These are phyloP conservation scores for Chionoecetes opilio DNA, from an alignment of 1,140 invertebrate genomes.

Conservation along the genomic window DNA sequence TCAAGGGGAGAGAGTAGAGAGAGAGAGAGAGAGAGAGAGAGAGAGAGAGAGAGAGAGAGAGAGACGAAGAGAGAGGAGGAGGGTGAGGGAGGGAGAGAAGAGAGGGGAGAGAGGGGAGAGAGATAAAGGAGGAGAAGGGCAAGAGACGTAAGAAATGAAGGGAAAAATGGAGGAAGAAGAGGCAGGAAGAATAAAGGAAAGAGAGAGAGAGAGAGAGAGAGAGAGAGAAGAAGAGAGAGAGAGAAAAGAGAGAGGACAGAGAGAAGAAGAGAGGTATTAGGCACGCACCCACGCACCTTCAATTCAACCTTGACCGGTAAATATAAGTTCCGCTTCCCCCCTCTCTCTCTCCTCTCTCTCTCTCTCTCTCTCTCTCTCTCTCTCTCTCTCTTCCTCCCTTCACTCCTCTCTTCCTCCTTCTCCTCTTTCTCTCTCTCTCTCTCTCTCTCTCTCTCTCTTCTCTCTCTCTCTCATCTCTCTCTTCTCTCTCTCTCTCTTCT, in stretches of 20 bases:
- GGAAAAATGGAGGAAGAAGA: background rate
- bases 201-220: background rate
- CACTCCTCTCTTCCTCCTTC: no score
- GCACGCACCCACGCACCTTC: conserved; percentile 25
- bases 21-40: background rate
- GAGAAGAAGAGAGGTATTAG: background rate
- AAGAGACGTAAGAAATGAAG: background rate
- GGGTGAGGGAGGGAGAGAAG: background rate
- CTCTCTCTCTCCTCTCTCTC: conserved; percentile 31
- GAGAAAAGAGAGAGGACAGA: background rate
- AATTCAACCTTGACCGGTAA: conserved; percentile 32
- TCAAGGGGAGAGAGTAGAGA: background rate
- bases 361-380: conserved; percentile 47
- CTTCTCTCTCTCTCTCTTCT: background rate
- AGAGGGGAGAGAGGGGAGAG: background rate
- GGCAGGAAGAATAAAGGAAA: background rate
- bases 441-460: background rate
- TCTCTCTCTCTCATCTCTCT: background rate
- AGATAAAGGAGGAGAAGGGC: background rate
- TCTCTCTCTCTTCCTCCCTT: background rate
- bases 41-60: background rate
- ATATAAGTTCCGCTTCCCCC: background rate
- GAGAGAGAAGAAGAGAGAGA: background rate
- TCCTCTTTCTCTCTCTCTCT: background rate
- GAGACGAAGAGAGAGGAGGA: background rate